Base-by-base conservation (phyloP, 2,888 invertebrate genomes). In the Gymnoscelis rufifasciata region DNA sequence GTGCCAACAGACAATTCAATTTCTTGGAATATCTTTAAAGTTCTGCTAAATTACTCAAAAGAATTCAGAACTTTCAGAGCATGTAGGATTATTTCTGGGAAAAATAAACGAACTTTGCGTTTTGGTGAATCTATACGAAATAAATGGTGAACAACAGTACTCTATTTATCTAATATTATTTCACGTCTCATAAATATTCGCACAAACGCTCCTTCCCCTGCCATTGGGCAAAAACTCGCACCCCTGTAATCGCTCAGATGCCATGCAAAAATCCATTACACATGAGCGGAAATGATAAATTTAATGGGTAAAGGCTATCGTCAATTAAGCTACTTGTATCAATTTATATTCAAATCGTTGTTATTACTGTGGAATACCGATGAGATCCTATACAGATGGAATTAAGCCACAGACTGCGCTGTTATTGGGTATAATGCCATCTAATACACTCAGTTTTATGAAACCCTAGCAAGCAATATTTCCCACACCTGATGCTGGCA, bases 311-410 rank as follows among this genome's bases (percentile, higher is more conserved):
- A 60, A 61, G 67, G 66, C 68, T 63, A 71, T 60, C 62, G 56
- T 62, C 59, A 60, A 66, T 60, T 61, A 62, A 64, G 64, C 62
- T 63, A 71, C 66, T 71, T 71, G 66, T 66, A 57, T 62, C 67
- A 71, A 73, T 72, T 73, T 72, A 68, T 64, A 72, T 71, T 68
- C 67, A 72, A 71, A 72, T 71, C 64, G 68, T 53, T 62, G 64
- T 66, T 67, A 68, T 70, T 64, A 66, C 62, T 59, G 59, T 56
- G 59, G 68, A 69, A 72, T 72, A 70, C 66, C 71, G 70, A 72
- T 71, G 67, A 66, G 68, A 62, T 64, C 58, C 51, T 52, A n/a
- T n/a, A 39, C 44, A 54, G 38, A 31, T 47, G 35, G 24, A 36
- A 42, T 38, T 39, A 23, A 45, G 38, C 19, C 41, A 27, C 41